Conservation (phyloP, 2,797 vertebrate species). For the Esox masquinongy region DNA sequence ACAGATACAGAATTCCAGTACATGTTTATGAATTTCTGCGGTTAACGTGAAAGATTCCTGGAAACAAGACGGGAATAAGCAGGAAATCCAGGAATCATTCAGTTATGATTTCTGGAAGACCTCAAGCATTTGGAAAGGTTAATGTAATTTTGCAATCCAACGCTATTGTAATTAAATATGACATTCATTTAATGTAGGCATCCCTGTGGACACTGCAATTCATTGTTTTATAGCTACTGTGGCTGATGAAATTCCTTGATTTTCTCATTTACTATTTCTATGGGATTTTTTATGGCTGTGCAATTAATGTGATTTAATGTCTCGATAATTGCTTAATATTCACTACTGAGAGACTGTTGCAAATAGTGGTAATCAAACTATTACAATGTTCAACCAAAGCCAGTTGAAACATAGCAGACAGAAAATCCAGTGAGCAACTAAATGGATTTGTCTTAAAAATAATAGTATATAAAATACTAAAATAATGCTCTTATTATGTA, state of each 20-base stretch:
- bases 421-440: constrained; percentile 4
- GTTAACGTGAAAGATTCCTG: no score
- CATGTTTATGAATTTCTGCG: no score
- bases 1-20: no score
- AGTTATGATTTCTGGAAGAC: no score
- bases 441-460: neutral
- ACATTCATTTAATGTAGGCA: neutral
- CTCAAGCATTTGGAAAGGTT: no score
- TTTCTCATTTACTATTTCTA: neutral
- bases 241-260: neutral
- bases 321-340: neutral
- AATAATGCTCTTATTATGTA: no score
- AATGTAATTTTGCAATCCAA: neutral
- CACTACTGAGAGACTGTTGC: neutral
- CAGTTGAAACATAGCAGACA: neutral
- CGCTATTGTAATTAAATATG: neutral
- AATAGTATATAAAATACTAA: neutral
- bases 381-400: neutral
- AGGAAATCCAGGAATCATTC: neutral
- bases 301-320: neutral
- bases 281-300: neutral
- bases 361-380: neutral
- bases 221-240: neutral
- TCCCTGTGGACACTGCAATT: neutral
- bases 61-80: no score